phyloP scores from a whole-genome alignment of 2,888 invertebrate species.

The Trissoscelio sp. region DNA sequence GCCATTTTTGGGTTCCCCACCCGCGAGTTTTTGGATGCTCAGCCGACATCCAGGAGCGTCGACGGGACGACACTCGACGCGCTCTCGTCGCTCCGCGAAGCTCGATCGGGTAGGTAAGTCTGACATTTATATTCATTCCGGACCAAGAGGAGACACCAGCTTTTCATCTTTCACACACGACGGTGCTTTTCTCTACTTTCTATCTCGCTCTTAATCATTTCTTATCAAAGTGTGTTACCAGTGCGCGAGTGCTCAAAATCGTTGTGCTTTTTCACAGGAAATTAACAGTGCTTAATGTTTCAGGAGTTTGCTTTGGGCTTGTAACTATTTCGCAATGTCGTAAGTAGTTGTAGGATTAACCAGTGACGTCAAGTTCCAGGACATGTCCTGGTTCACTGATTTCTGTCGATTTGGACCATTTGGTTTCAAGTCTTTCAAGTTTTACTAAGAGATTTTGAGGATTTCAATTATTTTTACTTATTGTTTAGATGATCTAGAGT shows the following conservation, averaged over 20 bases:
- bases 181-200: constrained; percentile 57
- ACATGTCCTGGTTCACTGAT: neutral
- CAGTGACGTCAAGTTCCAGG: constrained; percentile 5
- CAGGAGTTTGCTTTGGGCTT: constrained; percentile 75
- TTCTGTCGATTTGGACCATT: neutral
- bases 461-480: too few relatives aligned
- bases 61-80: constrained; percentile 79
- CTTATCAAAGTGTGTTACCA: constrained; percentile 35
- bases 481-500: too few relatives aligned
- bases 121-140: constrained; percentile 37
- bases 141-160: constrained; percentile 16
- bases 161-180: constrained; percentile 27
- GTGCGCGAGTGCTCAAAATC: constrained; percentile 61
- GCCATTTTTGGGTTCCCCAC: constrained; percentile 84
- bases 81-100: constrained; percentile 79
- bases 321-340: constrained; percentile 76
- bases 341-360: constrained; percentile 78
- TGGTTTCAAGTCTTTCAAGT: neutral
- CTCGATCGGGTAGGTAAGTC: constrained; percentile 83
- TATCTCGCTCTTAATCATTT: constrained; percentile 36
- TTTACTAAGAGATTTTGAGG: too few relatives aligned
- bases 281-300: constrained; percentile 75
- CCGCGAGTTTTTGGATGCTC: constrained; percentile 72
- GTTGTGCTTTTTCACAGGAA: constrained; percentile 29
- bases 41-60: constrained; percentile 70